These are phyloP conservation scores for Andrena chrysosceles DNA, from an alignment of 2,888 invertebrate genomes.

Conservation along the genomic window DNA sequence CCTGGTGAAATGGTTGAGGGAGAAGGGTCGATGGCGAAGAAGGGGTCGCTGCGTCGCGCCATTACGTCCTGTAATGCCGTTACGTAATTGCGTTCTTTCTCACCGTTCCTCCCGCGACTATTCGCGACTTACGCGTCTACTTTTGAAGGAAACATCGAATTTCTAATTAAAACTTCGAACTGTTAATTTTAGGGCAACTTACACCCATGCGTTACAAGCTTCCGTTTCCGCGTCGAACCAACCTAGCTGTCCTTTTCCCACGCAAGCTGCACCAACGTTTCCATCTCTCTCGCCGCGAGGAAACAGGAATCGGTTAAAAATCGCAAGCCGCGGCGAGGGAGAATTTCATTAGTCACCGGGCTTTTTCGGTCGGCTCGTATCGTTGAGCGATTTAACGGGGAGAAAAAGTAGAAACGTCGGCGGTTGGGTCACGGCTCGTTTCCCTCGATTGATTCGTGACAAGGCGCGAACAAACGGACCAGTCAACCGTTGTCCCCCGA, in stretches of 20 bases:
- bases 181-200: neutral
- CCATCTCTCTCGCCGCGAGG: neutral
- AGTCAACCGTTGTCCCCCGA: constrained; percentile 54
- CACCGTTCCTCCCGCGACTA: constrained; percentile 32
- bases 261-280: neutral
- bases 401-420: constrained; percentile 51
- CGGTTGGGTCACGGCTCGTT: constrained; percentile 61
- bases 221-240: neutral
- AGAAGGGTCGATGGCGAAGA: constrained; percentile 60
- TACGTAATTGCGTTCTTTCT: constrained; percentile 65
- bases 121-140: constrained; percentile 18
- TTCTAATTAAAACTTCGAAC: neutral
- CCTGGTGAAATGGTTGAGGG: constrained; percentile 70
- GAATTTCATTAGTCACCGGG: constrained; percentile 62
- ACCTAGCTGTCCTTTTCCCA: neutral
- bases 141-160: neutral
- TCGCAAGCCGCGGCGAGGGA: constrained; percentile 21
- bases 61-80: constrained; percentile 74
- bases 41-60: constrained; percentile 59
- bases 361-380: constrained; percentile 45
- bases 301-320: constrained; percentile 25
- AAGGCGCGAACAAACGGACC: constrained; percentile 52
- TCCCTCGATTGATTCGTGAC: constrained; percentile 66
- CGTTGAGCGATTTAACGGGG: constrained; percentile 44
- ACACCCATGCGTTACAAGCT: too few relatives aligned